Evolutionary conservation across 2,797 vertebrate species (phyloP).

Genomic region (Brachyrhaphis roseni): DNA sequence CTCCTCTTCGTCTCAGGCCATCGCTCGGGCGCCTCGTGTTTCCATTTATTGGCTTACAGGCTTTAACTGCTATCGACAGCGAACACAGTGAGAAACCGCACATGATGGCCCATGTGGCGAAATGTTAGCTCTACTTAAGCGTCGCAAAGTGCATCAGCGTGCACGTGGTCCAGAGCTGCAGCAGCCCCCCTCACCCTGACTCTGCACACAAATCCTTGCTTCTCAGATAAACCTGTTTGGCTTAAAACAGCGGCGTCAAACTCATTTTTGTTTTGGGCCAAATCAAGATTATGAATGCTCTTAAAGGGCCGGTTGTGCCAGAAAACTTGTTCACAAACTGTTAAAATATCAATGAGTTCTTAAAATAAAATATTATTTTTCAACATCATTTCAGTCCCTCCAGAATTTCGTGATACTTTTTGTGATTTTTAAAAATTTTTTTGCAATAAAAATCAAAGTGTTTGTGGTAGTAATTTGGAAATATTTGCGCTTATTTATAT

Average conservation of each 20-base stretch:
- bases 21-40: not conserved
- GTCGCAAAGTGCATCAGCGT: not conserved
- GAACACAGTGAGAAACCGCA: constrained; percentile 22
- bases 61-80: constrained; percentile 4
- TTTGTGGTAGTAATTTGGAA: no score
- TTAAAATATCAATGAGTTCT: no score
- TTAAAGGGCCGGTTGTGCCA: no score
- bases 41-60: not conserved
- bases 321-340: no score
- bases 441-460: no score
- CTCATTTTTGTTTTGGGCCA: no score
- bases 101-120: not conserved
- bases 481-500: no score
- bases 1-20: not conserved
- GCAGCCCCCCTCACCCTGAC: not conserved
- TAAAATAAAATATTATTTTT: no score
- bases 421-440: no score
- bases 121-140: constrained; percentile 20
- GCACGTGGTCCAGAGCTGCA: not conserved
- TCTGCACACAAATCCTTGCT: not conserved
- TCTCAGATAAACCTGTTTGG: not conserved
- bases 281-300: no score
- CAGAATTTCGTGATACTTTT: no score
- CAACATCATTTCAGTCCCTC: no score
- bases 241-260: not conserved